Evolutionary conservation across 2,113 vertebrate species (phyloP), one percentile per base, ranked within the genome.

Genomic region (Chaetodon auriga): DNA sequence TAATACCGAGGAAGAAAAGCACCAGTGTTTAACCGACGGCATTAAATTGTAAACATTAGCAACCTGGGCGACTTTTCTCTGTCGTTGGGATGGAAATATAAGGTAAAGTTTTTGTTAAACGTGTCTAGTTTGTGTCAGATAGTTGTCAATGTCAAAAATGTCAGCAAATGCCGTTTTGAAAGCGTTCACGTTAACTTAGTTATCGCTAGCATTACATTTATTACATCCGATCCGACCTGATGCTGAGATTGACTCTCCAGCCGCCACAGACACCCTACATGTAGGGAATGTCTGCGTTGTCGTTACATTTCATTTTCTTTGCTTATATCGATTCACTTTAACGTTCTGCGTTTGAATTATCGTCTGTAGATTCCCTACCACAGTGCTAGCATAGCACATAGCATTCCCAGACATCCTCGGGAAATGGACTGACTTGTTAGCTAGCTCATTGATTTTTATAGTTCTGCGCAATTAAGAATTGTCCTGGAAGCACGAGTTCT

Each of bases 41-140:
- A 41, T 57, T 57, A 74, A 70, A 80, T 21, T 91, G 90, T 90
- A 91, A 93, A 92, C 89, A 92, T 85, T 84, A 73, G 63, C 51
- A n/a, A 35, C 5, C 79, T 7, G 58, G 49, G 43, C 48, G 30
- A 66, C 63, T 70, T 69, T n/a, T 83, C 4, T 43, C n/a, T n/a
- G 36, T 55, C 23, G 19, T 18, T 49, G 81, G 61, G 72, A 94
- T 92, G 93, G 83, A 89, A 78, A 61, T 85, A 63, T 91, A 90
- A 92, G 93, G 93, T 94, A 92, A 90, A 64, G 1, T 1, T 0
- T 0, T 1, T 66, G 19, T 61, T 9, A 0, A 76, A 51, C 1
- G 0, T 18, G 1, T 30, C 5, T 21, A 0, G 11, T 0, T 21
- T n/a, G 21, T 25, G 4, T 8, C 21, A 0, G 2, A 1, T 23